Conservation (phyloP, 2,888 invertebrate genomes). For the Drosophila crucigera region DNA sequence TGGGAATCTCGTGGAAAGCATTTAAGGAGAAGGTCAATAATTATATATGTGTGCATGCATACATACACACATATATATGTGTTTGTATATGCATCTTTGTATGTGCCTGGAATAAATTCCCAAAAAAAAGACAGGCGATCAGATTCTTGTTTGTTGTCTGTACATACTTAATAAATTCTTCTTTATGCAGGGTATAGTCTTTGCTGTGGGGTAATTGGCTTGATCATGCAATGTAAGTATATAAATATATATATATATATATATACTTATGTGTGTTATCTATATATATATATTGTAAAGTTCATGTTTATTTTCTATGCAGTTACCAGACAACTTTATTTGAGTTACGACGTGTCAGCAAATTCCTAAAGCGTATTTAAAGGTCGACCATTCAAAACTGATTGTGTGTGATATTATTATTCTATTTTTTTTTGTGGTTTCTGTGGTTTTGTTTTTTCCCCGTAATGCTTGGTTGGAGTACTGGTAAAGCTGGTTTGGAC, state of each 20-base stretch:
- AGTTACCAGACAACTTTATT: not conserved
- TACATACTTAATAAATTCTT: conserved; percentile 30
- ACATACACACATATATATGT: not conserved
- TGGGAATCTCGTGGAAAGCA: conserved; percentile 10
- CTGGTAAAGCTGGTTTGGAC: conserved; percentile 41
- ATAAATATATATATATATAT: not conserved
- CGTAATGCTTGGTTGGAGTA: not conserved
- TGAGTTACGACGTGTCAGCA: not conserved
- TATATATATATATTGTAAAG: no score
- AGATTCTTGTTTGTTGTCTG: conserved; percentile 20
- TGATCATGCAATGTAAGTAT: not conserved
- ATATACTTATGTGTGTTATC: no score
- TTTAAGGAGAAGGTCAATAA: conserved; percentile 27
- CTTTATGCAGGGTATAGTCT: not conserved
- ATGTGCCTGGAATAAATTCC: conserved; percentile 1
- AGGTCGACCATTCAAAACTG: not conserved
- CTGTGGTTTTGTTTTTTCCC: not conserved
- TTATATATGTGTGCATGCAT: conserved; percentile 8
- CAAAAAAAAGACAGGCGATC: conserved; percentile 2
- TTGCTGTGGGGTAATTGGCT: not conserved
- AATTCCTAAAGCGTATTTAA: conserved; percentile 4
- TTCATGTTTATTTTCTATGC: not conserved
- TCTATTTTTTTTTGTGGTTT: conserved; percentile 7
- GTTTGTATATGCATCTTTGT: not conserved
- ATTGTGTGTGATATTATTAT: not conserved